Evolutionary conservation across 1,140 invertebrate species (phyloP), one percentile per base, ranked within the genome.

Genomic region (Drosophila eugracilis): DNA sequence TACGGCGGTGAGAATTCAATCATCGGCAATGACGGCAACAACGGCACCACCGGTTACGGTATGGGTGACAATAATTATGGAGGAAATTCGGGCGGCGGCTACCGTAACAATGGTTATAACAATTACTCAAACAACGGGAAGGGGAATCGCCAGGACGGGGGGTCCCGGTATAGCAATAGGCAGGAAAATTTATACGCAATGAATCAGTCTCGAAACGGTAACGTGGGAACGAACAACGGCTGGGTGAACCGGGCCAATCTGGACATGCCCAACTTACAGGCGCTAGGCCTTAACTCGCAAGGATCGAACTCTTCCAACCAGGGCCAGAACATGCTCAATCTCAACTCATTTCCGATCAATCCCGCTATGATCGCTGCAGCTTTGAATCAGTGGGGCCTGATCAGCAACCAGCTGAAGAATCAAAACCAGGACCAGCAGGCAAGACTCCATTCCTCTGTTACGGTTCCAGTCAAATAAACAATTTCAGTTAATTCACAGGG

Each of bases 221-320:
- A 85, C 60, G 79, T 86, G 59, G 90, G 71, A 37, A 89, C 72
- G 39, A 90, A 62, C 84, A 95, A 94, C 73, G 95, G 95, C 93
- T 95, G 94, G 86, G 95, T 95, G 90, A 95, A 94, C 92, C 93
- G 94, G 73, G 95, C 94, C 58, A 96, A 96, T 90, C 92, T 96
- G 75, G 96, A 97, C 85, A 97, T 97, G 96, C 96, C 96, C 4
- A 97, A 97, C 92, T 93, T 97, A 81, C 97, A 96, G 93, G 96
- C 96, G 32, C 92, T 97, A 76, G 96, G 97, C 75, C 94, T 97
- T 19, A 93, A 93, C 69, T 92, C 92, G 22, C 92, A 92, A 55
- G 93, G 93, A 58, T 89, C 83, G 50, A 92, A 79, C 77, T 84
- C 81, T 37, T 75, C 89, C 32, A 91, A 91, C 76, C 89, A 89